These are phyloP conservation scores for Rhinolophus sinicus DNA, from an alignment of 2,113 vertebrate species.

Conservation along the genomic window DNA sequence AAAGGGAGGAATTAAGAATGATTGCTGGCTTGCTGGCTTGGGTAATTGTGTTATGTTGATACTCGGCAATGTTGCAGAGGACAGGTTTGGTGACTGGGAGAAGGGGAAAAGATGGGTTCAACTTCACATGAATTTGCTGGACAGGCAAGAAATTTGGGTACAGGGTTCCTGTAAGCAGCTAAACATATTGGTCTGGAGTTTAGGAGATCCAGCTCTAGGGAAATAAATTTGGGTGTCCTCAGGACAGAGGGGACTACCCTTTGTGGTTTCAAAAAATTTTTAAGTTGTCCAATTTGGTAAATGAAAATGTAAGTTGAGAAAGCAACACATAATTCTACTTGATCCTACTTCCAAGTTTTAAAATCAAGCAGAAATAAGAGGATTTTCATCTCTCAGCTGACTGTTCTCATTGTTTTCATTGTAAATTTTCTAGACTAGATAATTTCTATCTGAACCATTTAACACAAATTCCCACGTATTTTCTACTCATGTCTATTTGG, in stretches of 20 bases:
- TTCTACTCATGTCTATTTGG: not conserved
- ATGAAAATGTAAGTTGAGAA: slow-evolving; percentile 1
- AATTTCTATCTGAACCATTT: not conserved
- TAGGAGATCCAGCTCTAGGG: not conserved
- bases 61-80: not conserved
- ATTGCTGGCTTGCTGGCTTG: not conserved
- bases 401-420: not conserved
- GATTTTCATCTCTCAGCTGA: not conserved
- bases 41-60: not conserved
- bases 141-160: not conserved
- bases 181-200: not conserved
- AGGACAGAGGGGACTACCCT: not conserved
- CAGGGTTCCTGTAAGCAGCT: not conserved
- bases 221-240: not conserved
- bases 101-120: not conserved
- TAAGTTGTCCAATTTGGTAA: not conserved
- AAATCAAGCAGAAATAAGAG: not conserved
- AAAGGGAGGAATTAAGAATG: not conserved
- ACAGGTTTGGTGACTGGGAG: not conserved
- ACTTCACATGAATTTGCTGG: not conserved
- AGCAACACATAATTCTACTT: not conserved
- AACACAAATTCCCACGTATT: not conserved
- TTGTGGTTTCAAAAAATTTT: not conserved
- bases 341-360: not conserved
- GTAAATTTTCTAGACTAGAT: not conserved